Conservation (phyloP, 2,797 vertebrate species). For the Enteromius viviparus region DNA sequence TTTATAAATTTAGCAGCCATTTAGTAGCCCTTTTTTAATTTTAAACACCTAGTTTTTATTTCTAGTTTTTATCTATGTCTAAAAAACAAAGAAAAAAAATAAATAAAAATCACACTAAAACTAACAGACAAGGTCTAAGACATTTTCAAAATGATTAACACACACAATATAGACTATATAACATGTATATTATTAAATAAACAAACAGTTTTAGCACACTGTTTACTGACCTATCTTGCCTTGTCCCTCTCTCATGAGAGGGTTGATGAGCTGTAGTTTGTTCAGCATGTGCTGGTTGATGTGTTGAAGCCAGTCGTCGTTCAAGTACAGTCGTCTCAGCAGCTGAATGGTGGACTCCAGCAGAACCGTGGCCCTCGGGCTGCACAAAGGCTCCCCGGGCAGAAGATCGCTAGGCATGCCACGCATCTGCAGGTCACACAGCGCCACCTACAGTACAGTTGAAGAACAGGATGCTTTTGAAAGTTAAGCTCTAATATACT, state of each 20-base stretch:
- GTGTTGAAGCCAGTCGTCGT: constrained; percentile 76
- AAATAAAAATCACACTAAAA: neutral
- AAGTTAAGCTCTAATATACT: neutral
- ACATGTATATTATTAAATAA: neutral
- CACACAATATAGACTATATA: neutral
- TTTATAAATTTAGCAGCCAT: too few relatives aligned
- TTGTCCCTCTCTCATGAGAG: constrained; percentile 73
- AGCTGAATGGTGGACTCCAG: constrained; percentile 80
- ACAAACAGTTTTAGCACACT: too few relatives aligned
- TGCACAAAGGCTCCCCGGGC: constrained; percentile 82
- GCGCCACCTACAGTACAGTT: constrained; percentile 72
- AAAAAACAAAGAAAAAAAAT: too few relatives aligned
- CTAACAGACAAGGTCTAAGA: neutral
- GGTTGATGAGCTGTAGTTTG: constrained; percentile 78
- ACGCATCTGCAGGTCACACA: constrained; percentile 82
- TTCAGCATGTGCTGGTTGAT: constrained; percentile 79
- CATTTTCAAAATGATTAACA: neutral
- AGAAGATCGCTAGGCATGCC: constrained; percentile 81
- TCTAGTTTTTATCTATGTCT: neutral
- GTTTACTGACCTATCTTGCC: constrained; percentile 65
- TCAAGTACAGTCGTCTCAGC: constrained; percentile 75
- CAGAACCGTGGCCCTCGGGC: constrained; percentile 77
- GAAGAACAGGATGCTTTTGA: neutral
- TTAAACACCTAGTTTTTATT: neutral
- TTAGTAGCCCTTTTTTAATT: neutral